phyloP scores from a whole-genome alignment of 2,888 invertebrate species.

The Eupithecia dodoneata region DNA sequence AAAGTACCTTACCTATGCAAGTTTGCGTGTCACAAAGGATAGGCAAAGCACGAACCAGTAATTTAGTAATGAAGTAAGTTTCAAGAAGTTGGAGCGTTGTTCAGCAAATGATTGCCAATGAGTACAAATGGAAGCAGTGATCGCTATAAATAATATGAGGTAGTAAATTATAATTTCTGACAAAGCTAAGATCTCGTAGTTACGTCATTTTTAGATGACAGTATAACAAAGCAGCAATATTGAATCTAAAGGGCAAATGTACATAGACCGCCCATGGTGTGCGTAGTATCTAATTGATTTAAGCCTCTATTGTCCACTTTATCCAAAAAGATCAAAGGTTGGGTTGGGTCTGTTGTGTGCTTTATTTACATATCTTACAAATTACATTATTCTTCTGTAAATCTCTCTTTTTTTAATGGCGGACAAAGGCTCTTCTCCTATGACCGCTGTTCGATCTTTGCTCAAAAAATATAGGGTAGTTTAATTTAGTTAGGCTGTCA shows the following conservation, averaged over 20 bases:
- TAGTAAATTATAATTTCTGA: conserved; percentile 41
- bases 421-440: not conserved
- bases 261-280: conserved; percentile 68
- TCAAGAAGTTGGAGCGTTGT: not conserved
- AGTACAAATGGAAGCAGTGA: conserved; percentile 1
- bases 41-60: not conserved
- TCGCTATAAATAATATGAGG: not conserved
- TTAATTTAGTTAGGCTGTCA: too few relatives aligned
- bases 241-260: conserved; percentile 68
- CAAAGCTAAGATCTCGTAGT: conserved; percentile 43
- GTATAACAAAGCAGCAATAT: conserved; percentile 50
- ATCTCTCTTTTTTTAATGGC: too few relatives aligned
- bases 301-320: conserved; percentile 62
- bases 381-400: not conserved
- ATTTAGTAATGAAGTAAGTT: not conserved
- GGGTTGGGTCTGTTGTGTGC: conserved; percentile 47
- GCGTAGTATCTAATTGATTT: conserved; percentile 65
- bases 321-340: conserved; percentile 68
- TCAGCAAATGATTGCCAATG: not conserved
- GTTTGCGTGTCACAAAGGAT: not conserved
- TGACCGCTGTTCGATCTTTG: too few relatives aligned
- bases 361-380: conserved; percentile 33
- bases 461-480: too few relatives aligned
- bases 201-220: conserved; percentile 49
- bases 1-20: not conserved